A percentile compares a stretch with the other conserved stretches of the same genome.
phyloP scores from a whole-genome alignment of 2,888 invertebrate species.

The Phaedon cochleariae region DNA sequence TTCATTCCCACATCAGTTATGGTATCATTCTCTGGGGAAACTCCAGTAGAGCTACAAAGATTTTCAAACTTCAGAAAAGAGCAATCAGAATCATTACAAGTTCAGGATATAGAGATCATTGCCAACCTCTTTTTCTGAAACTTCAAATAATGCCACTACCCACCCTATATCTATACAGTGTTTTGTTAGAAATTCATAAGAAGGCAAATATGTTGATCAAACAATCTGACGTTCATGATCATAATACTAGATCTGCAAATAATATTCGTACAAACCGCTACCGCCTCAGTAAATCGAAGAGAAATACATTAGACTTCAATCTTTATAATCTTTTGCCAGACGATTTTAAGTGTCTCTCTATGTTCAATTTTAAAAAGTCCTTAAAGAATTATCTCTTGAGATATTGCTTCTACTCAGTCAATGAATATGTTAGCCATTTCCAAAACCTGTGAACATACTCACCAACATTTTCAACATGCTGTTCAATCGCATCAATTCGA shows the following conservation, averaged over 20 bases:
- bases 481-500: neutral
- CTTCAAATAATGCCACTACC: slow-evolving; percentile 17
- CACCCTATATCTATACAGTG: slow-evolving; percentile 14
- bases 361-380: neutral
- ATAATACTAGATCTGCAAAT: neutral
- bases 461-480: neutral
- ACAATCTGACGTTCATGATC: slow-evolving; percentile 1
- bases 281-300: neutral
- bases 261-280: neutral
- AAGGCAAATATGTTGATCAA: neutral
- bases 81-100: slow-evolving; percentile 21
- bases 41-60: slow-evolving; percentile 5
- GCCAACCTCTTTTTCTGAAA: slow-evolving; percentile 16
- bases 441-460: neutral
- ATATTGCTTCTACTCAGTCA: neutral
- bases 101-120: slow-evolving; percentile 16
- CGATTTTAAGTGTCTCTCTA: neutral
- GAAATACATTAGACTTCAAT: neutral
- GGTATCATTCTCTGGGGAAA: slow-evolving; percentile 23
- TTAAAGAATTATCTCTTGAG: neutral
- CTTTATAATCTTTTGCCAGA: neutral
- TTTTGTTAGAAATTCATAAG: neutral
- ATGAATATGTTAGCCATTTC: neutral
- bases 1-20: slow-evolving; percentile 24
- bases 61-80: slow-evolving; percentile 23